Base-by-base conservation (phyloP, 2,113 vertebrate genomes). In the Hippopotamus amphibius region DNA sequence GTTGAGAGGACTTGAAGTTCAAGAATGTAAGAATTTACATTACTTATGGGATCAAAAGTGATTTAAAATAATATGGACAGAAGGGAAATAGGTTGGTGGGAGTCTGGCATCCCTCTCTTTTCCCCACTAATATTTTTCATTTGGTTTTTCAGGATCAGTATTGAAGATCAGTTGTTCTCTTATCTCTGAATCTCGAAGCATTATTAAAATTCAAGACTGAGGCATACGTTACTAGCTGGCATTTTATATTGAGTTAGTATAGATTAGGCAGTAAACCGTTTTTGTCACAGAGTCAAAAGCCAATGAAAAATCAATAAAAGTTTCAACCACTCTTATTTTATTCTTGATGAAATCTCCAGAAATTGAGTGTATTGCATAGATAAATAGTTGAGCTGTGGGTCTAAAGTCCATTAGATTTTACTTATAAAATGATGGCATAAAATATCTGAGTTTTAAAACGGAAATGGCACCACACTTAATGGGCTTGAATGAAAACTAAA, bases 251-350 rank as follows among this genome's bases (percentile, higher is more conserved):
- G 65, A 87, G 53, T 96, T 97, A 84, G 43, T 94, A 96, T 88
- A 96, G 87, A 96, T 92, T 92, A 95, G 50, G 6, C 76, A 81
- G 90, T 90, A 96, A 95, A 90, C 93, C 53, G 74, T 92, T 96
- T 97, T 94, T 96, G 46, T 83, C 50, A 89, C 26, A 93, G 59
- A 96, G 69, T 94, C 90, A 97, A 96, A 96, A 96, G 93, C n/a
- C 92, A 96, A 92, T 94, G 53, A 98, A 97, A 95, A 97, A 96
- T 94, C 96, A 95, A 97, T 97, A 92, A 84, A 95, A 81, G 21
- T 82, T 96, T 95, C 74, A 90, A 71, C 26, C 6, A 57, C 81
- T 88, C 76, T 92, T 88, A 61, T 86, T 79, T 72, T 93, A 88
- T 93, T 90, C 48, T 87, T 90, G 76, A 90, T 88, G 50, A 82